phyloP scores from a whole-genome alignment of 2,888 invertebrate species.

The Xestoiulus laeticollis region DNA sequence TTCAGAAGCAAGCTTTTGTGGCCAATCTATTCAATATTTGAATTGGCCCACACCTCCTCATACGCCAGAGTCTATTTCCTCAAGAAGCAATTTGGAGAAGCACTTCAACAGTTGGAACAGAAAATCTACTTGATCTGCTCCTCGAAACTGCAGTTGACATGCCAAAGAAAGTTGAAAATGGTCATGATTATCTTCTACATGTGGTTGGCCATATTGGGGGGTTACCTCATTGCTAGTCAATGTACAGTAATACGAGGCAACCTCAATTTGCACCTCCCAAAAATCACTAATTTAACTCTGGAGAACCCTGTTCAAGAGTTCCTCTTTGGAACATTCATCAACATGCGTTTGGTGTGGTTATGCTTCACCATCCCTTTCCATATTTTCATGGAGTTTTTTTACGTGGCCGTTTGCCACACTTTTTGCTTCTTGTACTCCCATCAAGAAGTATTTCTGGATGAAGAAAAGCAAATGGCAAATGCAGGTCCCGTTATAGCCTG shows the following conservation, averaged over 20 bases:
- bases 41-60: background rate
- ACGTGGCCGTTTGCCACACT: background rate
- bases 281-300: background rate
- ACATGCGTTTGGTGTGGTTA: background rate
- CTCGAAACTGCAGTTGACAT: background rate
- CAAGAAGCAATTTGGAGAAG: background rate
- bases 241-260: background rate
- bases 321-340: background rate
- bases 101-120: background rate
- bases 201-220: background rate
- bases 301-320: background rate
- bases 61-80: background rate
- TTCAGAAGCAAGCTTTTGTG: background rate
- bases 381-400: background rate
- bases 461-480: background rate
- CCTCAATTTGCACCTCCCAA: background rate
- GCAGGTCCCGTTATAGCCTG: background rate
- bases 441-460: conserved; percentile 6
- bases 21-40: background rate
- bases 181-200: background rate
- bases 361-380: conserved; percentile 8
- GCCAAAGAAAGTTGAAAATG: background rate
- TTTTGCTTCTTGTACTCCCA: conserved; percentile 16
- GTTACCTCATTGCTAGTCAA: background rate
- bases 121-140: background rate